phyloP scores from a whole-genome alignment of 2,113 vertebrate genomes.

The Bungarus multicinctus region DNA sequence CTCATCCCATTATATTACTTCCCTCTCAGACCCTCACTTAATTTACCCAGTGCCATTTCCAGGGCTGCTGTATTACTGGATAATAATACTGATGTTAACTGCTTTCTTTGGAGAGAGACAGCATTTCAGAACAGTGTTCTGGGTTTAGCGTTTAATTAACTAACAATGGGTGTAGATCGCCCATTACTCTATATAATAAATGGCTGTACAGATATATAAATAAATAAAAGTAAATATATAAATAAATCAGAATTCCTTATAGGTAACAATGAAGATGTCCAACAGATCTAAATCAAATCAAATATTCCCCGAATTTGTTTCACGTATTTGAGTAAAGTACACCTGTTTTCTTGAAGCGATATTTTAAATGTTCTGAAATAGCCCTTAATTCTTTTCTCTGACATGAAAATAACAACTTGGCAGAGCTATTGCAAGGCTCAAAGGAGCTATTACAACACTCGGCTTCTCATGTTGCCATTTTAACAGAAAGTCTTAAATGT shows the following conservation, averaged over 20 bases:
- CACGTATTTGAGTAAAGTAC: background rate
- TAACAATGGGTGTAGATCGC: background rate
- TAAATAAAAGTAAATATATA: background rate
- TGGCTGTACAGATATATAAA: background rate
- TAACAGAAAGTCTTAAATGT: background rate
- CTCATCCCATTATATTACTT: background rate
- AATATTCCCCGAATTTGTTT: background rate
- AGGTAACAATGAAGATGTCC: background rate
- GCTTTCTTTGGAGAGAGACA: background rate
- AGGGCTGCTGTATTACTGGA: background rate
- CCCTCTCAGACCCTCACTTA: background rate
- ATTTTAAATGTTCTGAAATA: background rate
- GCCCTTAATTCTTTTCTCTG: background rate
- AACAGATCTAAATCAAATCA: background rate
- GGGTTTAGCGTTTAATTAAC: background rate
- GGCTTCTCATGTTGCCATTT: background rate
- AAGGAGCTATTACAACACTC: background rate
- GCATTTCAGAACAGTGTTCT: background rate
- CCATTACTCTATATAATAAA: background rate
- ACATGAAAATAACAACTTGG: background rate
- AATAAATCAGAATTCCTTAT: background rate
- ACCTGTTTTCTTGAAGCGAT: background rate
- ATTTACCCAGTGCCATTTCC: background rate
- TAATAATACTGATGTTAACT: background rate
- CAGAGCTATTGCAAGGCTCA: background rate